phyloP scores from a whole-genome alignment of 2,888 invertebrate genomes.

The Papilio elwesi region DNA sequence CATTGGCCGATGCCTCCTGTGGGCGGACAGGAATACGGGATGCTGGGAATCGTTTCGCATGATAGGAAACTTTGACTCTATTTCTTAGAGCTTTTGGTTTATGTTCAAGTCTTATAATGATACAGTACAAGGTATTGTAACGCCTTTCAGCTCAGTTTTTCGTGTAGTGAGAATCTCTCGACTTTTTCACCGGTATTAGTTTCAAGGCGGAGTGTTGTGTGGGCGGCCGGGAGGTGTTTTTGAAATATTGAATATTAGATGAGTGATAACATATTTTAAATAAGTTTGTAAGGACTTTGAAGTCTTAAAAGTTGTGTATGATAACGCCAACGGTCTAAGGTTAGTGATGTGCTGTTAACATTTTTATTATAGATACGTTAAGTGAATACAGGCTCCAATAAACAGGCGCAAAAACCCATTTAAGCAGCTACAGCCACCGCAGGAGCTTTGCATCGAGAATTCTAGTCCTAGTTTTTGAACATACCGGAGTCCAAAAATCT shows the following conservation, averaged over 20 bases:
- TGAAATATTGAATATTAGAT: slow-evolving; percentile 25
- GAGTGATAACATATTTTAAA: slow-evolving; percentile 47
- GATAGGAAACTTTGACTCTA: slow-evolving; percentile 59
- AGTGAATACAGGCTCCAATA: too few relatives aligned
- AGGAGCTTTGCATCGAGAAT: too few relatives aligned
- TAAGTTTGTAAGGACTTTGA: slow-evolving; percentile 40
- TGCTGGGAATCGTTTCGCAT: slow-evolving; percentile 55
- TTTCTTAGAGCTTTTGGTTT: slow-evolving; percentile 58
- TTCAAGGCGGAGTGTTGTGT: slow-evolving; percentile 69
- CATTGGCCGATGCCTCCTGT: slow-evolving; percentile 62
- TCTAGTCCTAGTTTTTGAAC: too few relatives aligned
- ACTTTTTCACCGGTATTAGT: slow-evolving; percentile 64
- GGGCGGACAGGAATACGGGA: slow-evolving; percentile 72
- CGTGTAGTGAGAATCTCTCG: slow-evolving; percentile 57
- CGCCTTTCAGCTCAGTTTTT: slow-evolving; percentile 68
- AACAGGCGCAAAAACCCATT: too few relatives aligned
- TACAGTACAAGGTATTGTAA: slow-evolving; percentile 60
- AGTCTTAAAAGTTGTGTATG: not conserved
- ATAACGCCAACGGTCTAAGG: not conserved
- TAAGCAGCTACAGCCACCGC: too few relatives aligned
- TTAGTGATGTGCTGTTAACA: not conserved
- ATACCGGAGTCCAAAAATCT: too few relatives aligned
- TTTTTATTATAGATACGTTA: not conserved
- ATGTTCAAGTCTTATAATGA: slow-evolving; percentile 55
- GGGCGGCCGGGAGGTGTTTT: slow-evolving; percentile 56